phyloP scores from a whole-genome alignment of 2,888 invertebrate species.

The Cantharis flavilabris region DNA sequence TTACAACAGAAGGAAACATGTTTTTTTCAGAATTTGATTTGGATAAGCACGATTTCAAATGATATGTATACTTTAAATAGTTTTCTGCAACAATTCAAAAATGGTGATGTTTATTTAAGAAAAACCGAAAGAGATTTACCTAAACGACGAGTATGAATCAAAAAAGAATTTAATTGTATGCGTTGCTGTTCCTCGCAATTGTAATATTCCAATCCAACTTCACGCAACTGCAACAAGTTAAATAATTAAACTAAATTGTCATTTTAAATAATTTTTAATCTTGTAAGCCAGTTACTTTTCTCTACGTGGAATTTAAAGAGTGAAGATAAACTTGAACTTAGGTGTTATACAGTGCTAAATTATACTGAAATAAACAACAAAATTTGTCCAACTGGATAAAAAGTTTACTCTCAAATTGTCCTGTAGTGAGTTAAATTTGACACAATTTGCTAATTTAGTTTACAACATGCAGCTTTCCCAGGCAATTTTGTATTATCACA shows the following conservation, averaged over 20 bases:
- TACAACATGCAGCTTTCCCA: neutral
- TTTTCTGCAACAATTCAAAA: constrained; percentile 33
- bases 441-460: neutral
- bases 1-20: constrained; percentile 24
- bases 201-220: constrained; percentile 74
- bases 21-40: constrained; percentile 6
- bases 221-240: constrained; percentile 64
- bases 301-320: neutral
- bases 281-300: neutral
- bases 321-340: neutral
- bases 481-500: neutral
- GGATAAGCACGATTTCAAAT: constrained; percentile 33
- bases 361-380: neutral
- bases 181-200: constrained; percentile 60
- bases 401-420: neutral
- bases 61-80: constrained; percentile 34
- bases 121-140: constrained; percentile 33
- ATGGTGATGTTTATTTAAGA: neutral
- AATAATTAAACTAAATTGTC: neutral
- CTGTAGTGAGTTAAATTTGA: neutral
- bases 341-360: neutral
- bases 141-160: constrained; percentile 31
- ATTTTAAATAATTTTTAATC: neutral
- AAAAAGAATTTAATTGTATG: constrained; percentile 3
- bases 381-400: neutral